Percentiles rank a stretch among this genome's conserved stretches.
These are phyloP conservation scores for Drosophila paulistorum DNA, from an alignment of 1,140 invertebrate species.

Conservation along the genomic window DNA sequence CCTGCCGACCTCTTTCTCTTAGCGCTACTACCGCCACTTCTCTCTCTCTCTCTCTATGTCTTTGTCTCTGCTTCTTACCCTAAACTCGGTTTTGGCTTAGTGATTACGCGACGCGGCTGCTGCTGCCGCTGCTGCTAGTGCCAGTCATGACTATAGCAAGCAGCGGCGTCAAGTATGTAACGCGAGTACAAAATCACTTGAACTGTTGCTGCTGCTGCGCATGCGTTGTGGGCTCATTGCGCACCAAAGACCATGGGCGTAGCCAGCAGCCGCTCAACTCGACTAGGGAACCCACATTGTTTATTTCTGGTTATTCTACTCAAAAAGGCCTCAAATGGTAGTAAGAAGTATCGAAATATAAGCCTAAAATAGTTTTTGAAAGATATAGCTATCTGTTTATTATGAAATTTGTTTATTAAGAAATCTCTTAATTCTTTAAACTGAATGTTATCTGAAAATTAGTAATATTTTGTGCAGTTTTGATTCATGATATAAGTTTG, in stretches of 20 bases:
- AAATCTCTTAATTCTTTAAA: too few species aligned
- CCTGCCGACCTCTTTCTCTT: too few species aligned
- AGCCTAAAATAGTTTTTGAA: too few species aligned
- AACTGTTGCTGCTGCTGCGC: not conserved
- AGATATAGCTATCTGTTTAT: too few species aligned
- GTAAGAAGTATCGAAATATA: too few species aligned
- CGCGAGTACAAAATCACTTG: conserved; percentile 12
- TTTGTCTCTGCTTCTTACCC: not conserved
- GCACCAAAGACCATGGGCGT: conserved; percentile 3
- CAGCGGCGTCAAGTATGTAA: conserved; percentile 29
- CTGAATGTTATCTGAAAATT: too few species aligned
- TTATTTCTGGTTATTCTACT: too few species aligned
- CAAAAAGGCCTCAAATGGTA: not conserved
- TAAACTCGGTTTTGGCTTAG: conserved; percentile 35
- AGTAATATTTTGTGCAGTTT: too few species aligned
- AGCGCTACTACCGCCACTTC: not conserved
- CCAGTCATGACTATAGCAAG: not conserved
- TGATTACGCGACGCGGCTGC: conserved; percentile 54
- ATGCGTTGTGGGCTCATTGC: conserved; percentile 11
- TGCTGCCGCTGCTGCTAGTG: conserved; percentile 18
- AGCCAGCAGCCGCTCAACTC: not conserved
- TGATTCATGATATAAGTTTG: too few species aligned
- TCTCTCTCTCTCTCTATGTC: not conserved
- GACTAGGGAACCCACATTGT: too few species aligned
- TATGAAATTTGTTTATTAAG: too few species aligned